These are phyloP conservation scores for Gobionotothen gibberifrons DNA, from an alignment of 2,797 vertebrate genomes.

Conservation along the genomic window DNA sequence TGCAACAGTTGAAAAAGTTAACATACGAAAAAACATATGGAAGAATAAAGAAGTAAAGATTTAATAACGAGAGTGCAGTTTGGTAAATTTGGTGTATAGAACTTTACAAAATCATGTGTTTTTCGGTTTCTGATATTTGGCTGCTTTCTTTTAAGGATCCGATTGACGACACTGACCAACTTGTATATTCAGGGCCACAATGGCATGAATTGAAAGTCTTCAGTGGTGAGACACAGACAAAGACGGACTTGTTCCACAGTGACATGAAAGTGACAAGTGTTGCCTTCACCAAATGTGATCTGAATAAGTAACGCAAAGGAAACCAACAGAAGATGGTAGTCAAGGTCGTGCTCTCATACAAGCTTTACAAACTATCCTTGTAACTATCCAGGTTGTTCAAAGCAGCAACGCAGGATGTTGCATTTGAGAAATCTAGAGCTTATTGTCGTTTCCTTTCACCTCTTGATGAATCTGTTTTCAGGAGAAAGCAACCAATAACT, in stretches of 20 bases:
- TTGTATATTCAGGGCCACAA: constrained; percentile 38
- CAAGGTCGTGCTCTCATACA: constrained; percentile 1
- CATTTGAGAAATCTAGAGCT: background rate
- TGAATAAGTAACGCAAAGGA: constrained; percentile 49
- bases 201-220: constrained; percentile 36
- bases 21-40: constrained; percentile 8
- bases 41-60: background rate
- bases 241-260: constrained; percentile 61
- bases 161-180: constrained; percentile 3
- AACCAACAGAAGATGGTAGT: constrained; percentile 12
- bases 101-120: background rate
- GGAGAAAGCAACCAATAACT: background rate
- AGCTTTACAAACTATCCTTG: background rate
- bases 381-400: background rate
- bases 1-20: constrained; percentile 2
- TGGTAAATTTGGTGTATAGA: background rate
- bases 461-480: background rate
- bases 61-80: background rate
- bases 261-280: constrained; percentile 56
- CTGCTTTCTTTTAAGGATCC: constrained; percentile 6
- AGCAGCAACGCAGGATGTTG: background rate
- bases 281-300: constrained; percentile 55
- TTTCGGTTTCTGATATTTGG: constrained; percentile 2
- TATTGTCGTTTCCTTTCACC: background rate
- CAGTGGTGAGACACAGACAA: constrained; percentile 48